These are phyloP conservation scores for Amphipoea lucens DNA, from an alignment of 2,888 invertebrate genomes.

Conservation along the genomic window DNA sequence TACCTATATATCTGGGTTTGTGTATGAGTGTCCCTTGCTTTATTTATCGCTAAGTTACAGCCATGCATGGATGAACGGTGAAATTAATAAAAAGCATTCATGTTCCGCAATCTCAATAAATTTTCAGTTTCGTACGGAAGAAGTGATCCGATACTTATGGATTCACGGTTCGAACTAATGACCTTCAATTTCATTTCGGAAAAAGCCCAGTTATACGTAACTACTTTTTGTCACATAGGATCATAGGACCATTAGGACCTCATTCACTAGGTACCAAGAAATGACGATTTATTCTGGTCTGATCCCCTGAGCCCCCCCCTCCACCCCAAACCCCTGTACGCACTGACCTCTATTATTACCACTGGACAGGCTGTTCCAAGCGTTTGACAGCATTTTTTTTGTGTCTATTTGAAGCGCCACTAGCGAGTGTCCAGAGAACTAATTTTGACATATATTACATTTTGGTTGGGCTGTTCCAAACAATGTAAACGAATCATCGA, in stretches of 20 bases:
- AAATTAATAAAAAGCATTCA: neutral
- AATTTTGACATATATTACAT: no score
- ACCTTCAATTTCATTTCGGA: neutral
- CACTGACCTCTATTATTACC: no score
- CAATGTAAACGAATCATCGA: no score
- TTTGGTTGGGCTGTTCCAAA: no score
- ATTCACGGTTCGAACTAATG: neutral
- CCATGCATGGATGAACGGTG: neutral
- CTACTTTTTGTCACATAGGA: neutral
- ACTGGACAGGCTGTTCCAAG: no score
- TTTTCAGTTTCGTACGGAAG: neutral
- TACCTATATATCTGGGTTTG: neutral
- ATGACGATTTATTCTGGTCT: neutral
- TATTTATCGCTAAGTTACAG: neutral
- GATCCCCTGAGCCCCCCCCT: no score
- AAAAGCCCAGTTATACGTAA: neutral
- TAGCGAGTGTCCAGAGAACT: no score
- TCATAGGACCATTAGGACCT: neutral
- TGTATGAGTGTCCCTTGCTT: neutral
- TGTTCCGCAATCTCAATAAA: neutral
- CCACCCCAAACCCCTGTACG: no score
- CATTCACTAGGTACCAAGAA: neutral
- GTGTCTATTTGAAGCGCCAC: no score
- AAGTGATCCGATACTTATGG: neutral
- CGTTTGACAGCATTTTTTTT: no score